Percentiles rank a stretch among this genome's conserved stretches.
Conservation (phyloP, 2,797 vertebrate genomes). For the Gymnothorax reevesii region DNA sequence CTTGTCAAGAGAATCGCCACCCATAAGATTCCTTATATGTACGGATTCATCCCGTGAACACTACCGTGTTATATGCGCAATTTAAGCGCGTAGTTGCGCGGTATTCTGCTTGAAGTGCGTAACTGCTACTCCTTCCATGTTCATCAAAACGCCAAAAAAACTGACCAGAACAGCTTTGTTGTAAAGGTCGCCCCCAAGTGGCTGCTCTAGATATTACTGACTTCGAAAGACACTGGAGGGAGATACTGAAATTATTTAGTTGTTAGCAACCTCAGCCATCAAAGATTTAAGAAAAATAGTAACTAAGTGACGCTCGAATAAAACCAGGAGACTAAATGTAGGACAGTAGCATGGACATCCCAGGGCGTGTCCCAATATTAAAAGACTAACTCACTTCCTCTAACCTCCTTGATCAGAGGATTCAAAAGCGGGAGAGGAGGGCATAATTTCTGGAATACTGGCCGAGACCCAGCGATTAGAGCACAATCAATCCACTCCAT, state of each 20-base stretch:
- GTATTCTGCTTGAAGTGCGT: background rate
- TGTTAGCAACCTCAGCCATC: background rate
- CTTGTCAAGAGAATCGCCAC: too few relatives aligned
- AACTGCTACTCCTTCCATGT: background rate
- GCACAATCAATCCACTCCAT: background rate
- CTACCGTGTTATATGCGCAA: background rate
- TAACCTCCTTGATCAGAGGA: too few relatives aligned
- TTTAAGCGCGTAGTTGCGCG: background rate
- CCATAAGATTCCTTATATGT: background rate
- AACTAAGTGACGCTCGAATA: background rate
- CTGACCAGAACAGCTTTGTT: background rate
- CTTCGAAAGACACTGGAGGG: background rate
- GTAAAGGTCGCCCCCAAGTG: conserved; percentile 10
- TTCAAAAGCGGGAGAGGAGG: too few relatives aligned
- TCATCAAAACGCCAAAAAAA: background rate
- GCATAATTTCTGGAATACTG: too few relatives aligned
- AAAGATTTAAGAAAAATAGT: background rate
- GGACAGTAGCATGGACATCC: too few relatives aligned
- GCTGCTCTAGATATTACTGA: background rate
- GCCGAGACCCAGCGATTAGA: background rate
- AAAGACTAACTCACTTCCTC: too few relatives aligned
- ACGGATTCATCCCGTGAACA: background rate
- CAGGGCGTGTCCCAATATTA: too few relatives aligned
- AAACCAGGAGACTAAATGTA: background rate
- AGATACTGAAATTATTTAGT: background rate